phyloP scores from a whole-genome alignment of 2,113 vertebrate species.

The Rhagologus leucostigma region DNA sequence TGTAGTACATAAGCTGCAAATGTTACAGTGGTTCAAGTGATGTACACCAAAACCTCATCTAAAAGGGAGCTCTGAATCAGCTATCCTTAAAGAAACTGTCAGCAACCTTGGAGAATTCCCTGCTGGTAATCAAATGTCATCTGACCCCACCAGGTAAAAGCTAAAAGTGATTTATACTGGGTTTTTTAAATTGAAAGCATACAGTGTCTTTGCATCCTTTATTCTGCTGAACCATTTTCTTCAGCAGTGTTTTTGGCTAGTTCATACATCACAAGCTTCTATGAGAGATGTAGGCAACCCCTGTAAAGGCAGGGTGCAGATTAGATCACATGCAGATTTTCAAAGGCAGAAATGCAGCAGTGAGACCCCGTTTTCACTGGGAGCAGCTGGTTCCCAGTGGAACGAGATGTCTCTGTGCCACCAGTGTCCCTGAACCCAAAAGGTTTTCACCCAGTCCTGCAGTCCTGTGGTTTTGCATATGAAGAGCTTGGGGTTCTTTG shows the following conservation, averaged over 20 bases:
- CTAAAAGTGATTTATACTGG: neutral
- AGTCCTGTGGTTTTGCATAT: neutral
- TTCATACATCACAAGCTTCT: neutral
- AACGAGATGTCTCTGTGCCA: neutral
- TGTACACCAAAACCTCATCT: neutral
- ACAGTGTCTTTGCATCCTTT: neutral
- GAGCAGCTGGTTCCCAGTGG: neutral
- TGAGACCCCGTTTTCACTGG: neutral
- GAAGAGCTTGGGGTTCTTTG: neutral
- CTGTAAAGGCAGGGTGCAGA: neutral
- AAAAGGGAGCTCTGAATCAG: neutral
- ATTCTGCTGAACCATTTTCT: neutral
- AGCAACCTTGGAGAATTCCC: neutral
- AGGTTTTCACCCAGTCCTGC: neutral
- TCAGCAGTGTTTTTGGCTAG: neutral
- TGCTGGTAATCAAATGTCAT: neutral
- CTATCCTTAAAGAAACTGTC: neutral
- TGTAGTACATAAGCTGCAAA: neutral
- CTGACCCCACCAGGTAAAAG: neutral
- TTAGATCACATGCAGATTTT: neutral
- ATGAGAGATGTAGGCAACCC: neutral
- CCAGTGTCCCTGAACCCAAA: neutral
- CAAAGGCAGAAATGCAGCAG: neutral
- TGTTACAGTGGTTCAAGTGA: neutral
- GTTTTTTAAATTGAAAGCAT: neutral